A percentile compares a stretch with the other conserved stretches of the same genome.
phyloP scores from a whole-genome alignment of 2,888 invertebrate species.

The Epistrophe eligans region DNA sequence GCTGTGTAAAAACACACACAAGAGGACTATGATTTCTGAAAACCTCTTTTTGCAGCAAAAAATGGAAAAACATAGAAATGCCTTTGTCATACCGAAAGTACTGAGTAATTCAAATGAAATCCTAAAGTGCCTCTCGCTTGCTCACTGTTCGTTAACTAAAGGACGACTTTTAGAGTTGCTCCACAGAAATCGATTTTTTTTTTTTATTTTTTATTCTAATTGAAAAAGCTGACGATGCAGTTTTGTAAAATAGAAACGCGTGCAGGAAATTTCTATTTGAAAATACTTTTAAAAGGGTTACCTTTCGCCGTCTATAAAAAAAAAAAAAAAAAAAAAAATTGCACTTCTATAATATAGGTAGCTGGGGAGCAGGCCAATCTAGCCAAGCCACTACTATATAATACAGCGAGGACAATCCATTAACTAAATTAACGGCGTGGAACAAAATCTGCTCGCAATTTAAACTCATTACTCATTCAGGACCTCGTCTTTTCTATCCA shows the following conservation, averaged over 20 bases:
- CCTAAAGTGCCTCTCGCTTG: slow-evolving; percentile 14
- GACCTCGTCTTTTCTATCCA: slow-evolving; percentile 22
- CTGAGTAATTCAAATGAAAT: slow-evolving; percentile 41
- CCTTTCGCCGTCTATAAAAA: background rate
- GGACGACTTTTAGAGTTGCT: slow-evolving; percentile 17
- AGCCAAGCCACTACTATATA: background rate
- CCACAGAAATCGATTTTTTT: slow-evolving; percentile 25
- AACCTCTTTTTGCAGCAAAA: background rate
- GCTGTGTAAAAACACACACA: slow-evolving; percentile 4
- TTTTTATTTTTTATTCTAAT: slow-evolving; percentile 33
- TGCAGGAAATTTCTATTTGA: slow-evolving; percentile 24
- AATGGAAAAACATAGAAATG: slow-evolving; percentile 48
- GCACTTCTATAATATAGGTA: background rate
- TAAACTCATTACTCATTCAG: slow-evolving; percentile 71
- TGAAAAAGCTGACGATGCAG: slow-evolving; percentile 63
- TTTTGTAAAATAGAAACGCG: slow-evolving; percentile 14
- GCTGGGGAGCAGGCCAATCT: background rate
- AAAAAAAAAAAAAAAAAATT: slow-evolving; percentile 11
- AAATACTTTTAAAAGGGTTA: slow-evolving; percentile 11
- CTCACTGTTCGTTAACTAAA: slow-evolving; percentile 33
- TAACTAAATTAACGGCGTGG: slow-evolving; percentile 62
- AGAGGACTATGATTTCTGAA: slow-evolving; percentile 17
- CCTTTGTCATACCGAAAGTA: slow-evolving; percentile 41
- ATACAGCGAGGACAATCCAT: slow-evolving; percentile 49
- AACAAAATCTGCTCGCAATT: slow-evolving; percentile 66